Conservation (phyloP, 2,113 vertebrate species). For the Pipra filicauda region DNA sequence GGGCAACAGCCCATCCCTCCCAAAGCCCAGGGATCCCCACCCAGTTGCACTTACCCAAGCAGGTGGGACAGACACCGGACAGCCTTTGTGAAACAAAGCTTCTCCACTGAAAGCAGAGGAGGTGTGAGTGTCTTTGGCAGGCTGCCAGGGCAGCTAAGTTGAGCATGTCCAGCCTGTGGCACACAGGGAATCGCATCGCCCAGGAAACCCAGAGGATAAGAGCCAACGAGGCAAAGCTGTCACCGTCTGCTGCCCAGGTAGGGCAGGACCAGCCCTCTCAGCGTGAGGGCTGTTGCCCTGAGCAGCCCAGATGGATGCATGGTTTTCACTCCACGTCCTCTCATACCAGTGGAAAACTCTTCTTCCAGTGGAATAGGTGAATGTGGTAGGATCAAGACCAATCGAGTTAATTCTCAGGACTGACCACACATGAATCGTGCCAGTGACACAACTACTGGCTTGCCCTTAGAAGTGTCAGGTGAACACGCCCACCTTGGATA, state of each 20-base stretch:
- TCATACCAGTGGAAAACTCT: neutral
- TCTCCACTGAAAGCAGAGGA: neutral
- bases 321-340: neutral
- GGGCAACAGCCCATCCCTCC: neutral
- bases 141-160: neutral
- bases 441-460: neutral
- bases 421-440: neutral
- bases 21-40: neutral
- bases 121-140: neutral
- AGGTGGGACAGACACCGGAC: neutral
- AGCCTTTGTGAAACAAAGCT: neutral
- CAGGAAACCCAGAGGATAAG: neutral
- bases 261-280: neutral
- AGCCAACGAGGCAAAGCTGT: neutral
- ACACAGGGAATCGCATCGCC: neutral
- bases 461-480: neutral
- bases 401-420: neutral
- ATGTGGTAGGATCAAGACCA: neutral
- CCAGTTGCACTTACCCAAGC: neutral
- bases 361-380: neutral
- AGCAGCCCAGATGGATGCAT: neutral
- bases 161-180: rapidly evolving
- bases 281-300: neutral
- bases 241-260: neutral
- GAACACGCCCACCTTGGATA: neutral